These are phyloP conservation scores for Drepanosiphum platanoidis DNA, from an alignment of 2,888 invertebrate species.

Conservation along the genomic window DNA sequence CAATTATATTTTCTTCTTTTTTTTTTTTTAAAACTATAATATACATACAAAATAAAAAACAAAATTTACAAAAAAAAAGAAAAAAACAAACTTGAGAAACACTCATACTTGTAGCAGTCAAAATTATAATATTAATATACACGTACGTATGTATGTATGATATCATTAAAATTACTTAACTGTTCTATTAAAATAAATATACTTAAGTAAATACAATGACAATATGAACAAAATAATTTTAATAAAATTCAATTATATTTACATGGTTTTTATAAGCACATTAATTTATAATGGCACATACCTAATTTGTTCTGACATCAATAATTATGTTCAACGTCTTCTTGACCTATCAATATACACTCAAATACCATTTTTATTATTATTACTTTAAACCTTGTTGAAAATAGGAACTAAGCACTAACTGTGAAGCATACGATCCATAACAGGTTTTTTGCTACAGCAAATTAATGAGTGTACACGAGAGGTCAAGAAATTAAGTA, in stretches of 20 bases:
- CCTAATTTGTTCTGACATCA: conserved; percentile 53
- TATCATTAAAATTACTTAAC: conserved; percentile 26
- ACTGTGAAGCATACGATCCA: neutral
- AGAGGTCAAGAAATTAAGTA: conserved; percentile 57
- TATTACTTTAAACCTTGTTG: conserved; percentile 29
- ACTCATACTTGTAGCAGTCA: conserved; percentile 49
- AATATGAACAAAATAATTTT: conserved; percentile 41
- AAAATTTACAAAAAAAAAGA: conserved; percentile 55
- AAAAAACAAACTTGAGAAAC: conserved; percentile 53
- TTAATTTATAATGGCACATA: conserved; percentile 61
- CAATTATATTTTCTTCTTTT: neutral
- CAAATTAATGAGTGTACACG: conserved; percentile 35
- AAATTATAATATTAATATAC: conserved; percentile 43
- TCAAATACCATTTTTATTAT: conserved; percentile 1
- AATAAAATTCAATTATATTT: conserved; percentile 42
- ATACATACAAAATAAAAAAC: conserved; percentile 51
- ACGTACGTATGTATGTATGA: neutral
- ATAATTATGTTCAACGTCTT: conserved; percentile 36
- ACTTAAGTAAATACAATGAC: conserved; percentile 49
- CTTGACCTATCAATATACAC: conserved; percentile 56
- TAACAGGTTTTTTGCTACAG: neutral
- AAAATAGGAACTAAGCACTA: conserved; percentile 47
- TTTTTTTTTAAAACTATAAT: conserved; percentile 29
- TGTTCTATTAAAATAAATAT: conserved; percentile 53
- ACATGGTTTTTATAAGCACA: conserved; percentile 53